These are phyloP conservation scores for Pelosia muscerda DNA, from an alignment of 2,888 invertebrate species.

Conservation along the genomic window DNA sequence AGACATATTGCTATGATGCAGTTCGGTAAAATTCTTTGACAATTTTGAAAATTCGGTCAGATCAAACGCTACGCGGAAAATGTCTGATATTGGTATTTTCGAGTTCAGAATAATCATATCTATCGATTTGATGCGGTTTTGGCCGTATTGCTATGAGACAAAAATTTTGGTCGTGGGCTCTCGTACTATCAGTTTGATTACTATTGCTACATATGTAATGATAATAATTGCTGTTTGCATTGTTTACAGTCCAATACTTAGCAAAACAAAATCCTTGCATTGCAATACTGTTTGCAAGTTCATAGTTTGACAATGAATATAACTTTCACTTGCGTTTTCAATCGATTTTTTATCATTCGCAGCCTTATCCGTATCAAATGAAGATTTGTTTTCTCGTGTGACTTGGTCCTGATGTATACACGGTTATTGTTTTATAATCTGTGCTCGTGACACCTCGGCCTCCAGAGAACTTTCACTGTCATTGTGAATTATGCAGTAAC, in stretches of 20 bases:
- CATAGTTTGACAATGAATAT: conserved; percentile 30
- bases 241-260: conserved; percentile 31
- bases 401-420: conserved; percentile 26
- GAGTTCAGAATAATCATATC: too few relatives aligned
- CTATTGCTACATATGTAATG: conserved; percentile 49
- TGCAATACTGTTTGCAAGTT: conserved; percentile 32
- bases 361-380: conserved; percentile 18
- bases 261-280: conserved; percentile 16
- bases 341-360: not conserved
- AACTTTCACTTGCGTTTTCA: conserved; percentile 42
- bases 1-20: too few relatives aligned
- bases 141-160: too few relatives aligned
- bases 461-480: conserved; percentile 72
- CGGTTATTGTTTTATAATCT: conserved; percentile 43
- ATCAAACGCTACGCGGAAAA: too few relatives aligned
- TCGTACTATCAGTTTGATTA: not conserved
- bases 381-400: conserved; percentile 30
- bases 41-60: too few relatives aligned
- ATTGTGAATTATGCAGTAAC: conserved; percentile 53
- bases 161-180: too few relatives aligned
- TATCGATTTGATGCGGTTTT: too few relatives aligned
- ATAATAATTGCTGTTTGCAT: conserved; percentile 49
- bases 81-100: too few relatives aligned
- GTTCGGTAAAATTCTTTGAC: too few relatives aligned
- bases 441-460: conserved; percentile 38